These are phyloP conservation scores for Bryconaethiops microstoma DNA, from an alignment of 2,797 vertebrate genomes.

Conservation along the genomic window DNA sequence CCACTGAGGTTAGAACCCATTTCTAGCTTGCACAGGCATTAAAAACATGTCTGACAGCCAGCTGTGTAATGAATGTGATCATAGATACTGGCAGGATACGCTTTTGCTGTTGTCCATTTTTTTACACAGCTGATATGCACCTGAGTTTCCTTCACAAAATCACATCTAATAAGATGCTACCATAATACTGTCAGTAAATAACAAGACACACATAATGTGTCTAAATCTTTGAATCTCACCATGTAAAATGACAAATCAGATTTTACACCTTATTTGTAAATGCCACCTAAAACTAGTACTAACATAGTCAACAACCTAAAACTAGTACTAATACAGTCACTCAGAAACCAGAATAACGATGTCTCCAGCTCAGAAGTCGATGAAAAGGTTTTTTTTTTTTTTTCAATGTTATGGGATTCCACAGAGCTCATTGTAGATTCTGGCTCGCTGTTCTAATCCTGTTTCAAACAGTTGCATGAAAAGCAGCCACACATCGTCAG, in stretches of 20 bases:
- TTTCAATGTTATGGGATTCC: slow-evolving; percentile 3
- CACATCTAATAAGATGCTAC: background rate
- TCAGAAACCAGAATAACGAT: background rate
- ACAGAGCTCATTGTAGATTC: slow-evolving; percentile 29
- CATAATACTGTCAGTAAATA: no score
- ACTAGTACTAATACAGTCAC: background rate
- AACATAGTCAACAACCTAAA: no score
- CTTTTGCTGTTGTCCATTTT: background rate
- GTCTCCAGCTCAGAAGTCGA: background rate
- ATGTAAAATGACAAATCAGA: background rate
- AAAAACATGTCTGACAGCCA: background rate
- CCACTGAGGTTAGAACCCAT: slow-evolving; percentile 18
- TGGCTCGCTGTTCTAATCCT: slow-evolving; percentile 59
- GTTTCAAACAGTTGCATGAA: slow-evolving; percentile 59
- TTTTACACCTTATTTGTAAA: background rate
- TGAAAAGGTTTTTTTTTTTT: background rate
- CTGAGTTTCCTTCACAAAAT: background rate
- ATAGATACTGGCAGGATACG: background rate
- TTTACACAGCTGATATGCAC: no score
- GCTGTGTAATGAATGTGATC: background rate
- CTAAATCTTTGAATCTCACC: background rate
- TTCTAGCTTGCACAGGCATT: background rate
- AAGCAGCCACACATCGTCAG: slow-evolving; percentile 61
- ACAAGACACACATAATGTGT: no score
- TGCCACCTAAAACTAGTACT: background rate